phyloP scores from a whole-genome alignment of 2,888 invertebrate genomes.

The Anarsia innoxiella region DNA sequence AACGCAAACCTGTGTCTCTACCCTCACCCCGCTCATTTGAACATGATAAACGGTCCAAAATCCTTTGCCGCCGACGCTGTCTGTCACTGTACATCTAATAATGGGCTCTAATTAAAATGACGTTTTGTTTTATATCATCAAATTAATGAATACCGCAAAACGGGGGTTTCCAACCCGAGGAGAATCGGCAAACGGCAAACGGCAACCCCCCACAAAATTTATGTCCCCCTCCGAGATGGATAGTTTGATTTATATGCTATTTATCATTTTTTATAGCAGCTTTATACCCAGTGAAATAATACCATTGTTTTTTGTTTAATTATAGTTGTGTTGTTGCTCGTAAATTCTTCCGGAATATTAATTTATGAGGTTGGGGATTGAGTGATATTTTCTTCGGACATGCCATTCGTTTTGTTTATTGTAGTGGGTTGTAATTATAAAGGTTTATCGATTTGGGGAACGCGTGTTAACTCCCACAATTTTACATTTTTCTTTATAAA shows the following conservation, averaged over 20 bases:
- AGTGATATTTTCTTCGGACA: slow-evolving; percentile 7
- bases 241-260: slow-evolving; percentile 50
- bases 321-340: slow-evolving; percentile 24
- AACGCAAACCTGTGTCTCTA: slow-evolving; percentile 15
- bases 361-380: slow-evolving; percentile 15
- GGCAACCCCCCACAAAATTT: too few relatives aligned
- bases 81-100: slow-evolving; percentile 15
- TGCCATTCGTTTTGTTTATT: too few relatives aligned
- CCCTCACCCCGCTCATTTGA: slow-evolving; percentile 25
- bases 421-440: too few relatives aligned
- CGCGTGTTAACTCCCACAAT: too few relatives aligned
- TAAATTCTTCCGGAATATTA: slow-evolving; percentile 22
- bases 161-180: not conserved
- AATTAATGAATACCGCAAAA: slow-evolving; percentile 42
- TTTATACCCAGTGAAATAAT: slow-evolving; percentile 35
- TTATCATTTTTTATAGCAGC: slow-evolving; percentile 52
- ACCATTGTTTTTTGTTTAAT: slow-evolving; percentile 28
- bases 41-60: slow-evolving; percentile 38
- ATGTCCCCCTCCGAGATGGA: slow-evolving; percentile 36
- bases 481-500: too few relatives aligned
- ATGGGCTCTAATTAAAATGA: slow-evolving; percentile 57
- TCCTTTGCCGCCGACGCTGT: slow-evolving; percentile 21
- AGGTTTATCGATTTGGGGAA: too few relatives aligned
- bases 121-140: slow-evolving; percentile 60
- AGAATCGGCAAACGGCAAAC: not conserved